phyloP scores from a whole-genome alignment of 2,113 vertebrate genomes.

The Lagopus leucura region DNA sequence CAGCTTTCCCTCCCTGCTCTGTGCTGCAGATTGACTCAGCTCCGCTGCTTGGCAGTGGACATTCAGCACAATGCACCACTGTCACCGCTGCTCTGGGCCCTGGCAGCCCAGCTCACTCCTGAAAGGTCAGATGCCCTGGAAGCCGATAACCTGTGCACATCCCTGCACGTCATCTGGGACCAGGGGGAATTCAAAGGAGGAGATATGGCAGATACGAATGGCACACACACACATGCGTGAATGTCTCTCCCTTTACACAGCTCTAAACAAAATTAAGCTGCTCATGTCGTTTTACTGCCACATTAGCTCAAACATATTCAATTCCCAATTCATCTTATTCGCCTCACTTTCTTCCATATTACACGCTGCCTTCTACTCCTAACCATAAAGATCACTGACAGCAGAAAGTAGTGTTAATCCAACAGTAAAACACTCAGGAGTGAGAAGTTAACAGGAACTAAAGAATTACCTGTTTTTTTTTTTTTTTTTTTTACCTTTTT shows the following conservation, averaged over 20 bases:
- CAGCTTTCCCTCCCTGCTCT: not conserved
- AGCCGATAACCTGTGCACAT: not conserved
- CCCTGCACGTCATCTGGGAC: not conserved
- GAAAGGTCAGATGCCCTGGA: not conserved
- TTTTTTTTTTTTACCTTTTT: not conserved
- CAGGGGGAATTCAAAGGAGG: not conserved
- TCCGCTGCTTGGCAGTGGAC: not conserved
- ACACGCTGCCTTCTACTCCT: not conserved
- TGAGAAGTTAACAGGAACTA: not conserved
- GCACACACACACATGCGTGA: not conserved
- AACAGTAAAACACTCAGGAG: not conserved
- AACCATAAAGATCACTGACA: not conserved
- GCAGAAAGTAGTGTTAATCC: not conserved
- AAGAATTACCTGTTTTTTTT: not conserved
- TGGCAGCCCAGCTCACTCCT: not conserved
- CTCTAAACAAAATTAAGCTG: not conserved
- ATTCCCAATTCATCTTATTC: conserved; percentile 30
- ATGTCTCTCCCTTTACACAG: not conserved
- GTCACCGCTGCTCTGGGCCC: not conserved
- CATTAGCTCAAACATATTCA: conserved; percentile 13
- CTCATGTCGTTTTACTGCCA: not conserved
- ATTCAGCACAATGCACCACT: rapidly evolving
- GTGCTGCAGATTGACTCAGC: not conserved
- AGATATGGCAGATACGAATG: rapidly evolving
- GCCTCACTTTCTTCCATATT: conserved; percentile 13